Percentiles rank a stretch among this genome's conserved stretches.
These are phyloP conservation scores for Campaea margaritaria DNA, from an alignment of 2,888 invertebrate genomes.

Conservation along the genomic window DNA sequence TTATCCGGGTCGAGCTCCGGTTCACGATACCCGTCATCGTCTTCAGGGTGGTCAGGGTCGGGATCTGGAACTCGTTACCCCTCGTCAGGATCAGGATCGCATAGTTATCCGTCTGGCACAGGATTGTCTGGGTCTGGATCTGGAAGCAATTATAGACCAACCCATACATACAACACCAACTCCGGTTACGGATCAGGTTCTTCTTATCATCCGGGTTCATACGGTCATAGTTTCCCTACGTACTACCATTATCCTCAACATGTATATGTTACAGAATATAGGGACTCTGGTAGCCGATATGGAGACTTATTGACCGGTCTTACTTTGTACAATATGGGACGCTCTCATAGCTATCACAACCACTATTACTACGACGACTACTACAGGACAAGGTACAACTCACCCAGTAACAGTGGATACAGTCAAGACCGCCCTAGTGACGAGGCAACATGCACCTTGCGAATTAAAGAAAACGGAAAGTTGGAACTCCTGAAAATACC, in stretches of 20 bases:
- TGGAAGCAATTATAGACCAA: slow-evolving; percentile 34
- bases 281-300: slow-evolving; percentile 71
- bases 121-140: slow-evolving; percentile 29
- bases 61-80: slow-evolving; percentile 36
- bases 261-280: slow-evolving; percentile 70
- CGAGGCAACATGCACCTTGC: slow-evolving; percentile 65
- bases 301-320: slow-evolving; percentile 72
- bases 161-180: slow-evolving; percentile 40
- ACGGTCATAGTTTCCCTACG: slow-evolving; percentile 33
- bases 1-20: slow-evolving; percentile 42
- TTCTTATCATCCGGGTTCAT: slow-evolving; percentile 24
- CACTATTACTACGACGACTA: slow-evolving; percentile 77
- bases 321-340: slow-evolving; percentile 73
- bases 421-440: slow-evolving; percentile 50
- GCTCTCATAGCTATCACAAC: slow-evolving; percentile 66
- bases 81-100: slow-evolving; percentile 24
- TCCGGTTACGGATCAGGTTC: slow-evolving; percentile 32
- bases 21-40: neutral
- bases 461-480: slow-evolving; percentile 64
- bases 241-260: slow-evolving; percentile 71
- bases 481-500: slow-evolving; percentile 68
- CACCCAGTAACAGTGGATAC: slow-evolving; percentile 39
- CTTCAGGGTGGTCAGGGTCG: slow-evolving; percentile 34
- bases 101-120: slow-evolving; percentile 25
- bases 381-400: slow-evolving; percentile 63